Evolutionary conservation across 2,797 vertebrate genomes (phyloP).

Genomic region (Cichlasoma orientale): DNA sequence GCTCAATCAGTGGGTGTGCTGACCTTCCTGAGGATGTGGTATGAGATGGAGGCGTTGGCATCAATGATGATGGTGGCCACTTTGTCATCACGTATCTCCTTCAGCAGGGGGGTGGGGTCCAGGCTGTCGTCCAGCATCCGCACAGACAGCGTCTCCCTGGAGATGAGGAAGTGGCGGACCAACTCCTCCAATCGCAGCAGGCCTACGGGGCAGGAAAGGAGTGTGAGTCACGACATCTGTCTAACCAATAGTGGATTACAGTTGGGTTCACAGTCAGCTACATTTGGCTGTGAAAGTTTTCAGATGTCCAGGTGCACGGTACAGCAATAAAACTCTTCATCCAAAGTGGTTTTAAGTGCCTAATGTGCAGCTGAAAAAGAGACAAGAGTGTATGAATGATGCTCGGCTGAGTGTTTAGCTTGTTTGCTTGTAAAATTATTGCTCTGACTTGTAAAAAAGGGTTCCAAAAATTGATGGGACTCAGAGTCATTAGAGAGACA

Average conservation of each 20-base stretch:
- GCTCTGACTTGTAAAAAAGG: neutral
- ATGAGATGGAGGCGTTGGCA: slow-evolving; percentile 88
- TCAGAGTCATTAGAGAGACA: slow-evolving; percentile 36
- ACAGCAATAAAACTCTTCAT: neutral
- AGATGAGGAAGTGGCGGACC: slow-evolving; percentile 91
- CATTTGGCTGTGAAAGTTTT: neutral
- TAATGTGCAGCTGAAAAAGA: neutral
- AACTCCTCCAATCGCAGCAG: slow-evolving; percentile 91
- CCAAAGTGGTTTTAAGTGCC: neutral
- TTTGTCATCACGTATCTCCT: slow-evolving; percentile 94
- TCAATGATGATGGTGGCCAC: slow-evolving; percentile 93
- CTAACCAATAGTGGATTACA: neutral
- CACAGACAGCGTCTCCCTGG: slow-evolving; percentile 89
- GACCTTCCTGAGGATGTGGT: slow-evolving; percentile 75
- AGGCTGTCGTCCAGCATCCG: slow-evolving; percentile 89
- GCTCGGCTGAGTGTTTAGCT: neutral
- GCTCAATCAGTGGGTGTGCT: neutral
- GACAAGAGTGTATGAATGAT: neutral
- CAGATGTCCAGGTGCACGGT: neutral
- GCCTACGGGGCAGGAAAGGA: slow-evolving; percentile 69
- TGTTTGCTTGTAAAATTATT: slow-evolving; percentile 32
- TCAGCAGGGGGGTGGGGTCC: slow-evolving; percentile 90
- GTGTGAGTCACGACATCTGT: neutral
- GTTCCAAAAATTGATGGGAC: slow-evolving; percentile 15
- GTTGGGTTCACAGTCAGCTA: neutral